phyloP scores from a whole-genome alignment of 2,888 invertebrate genomes.

The Leucozona laternaria region DNA sequence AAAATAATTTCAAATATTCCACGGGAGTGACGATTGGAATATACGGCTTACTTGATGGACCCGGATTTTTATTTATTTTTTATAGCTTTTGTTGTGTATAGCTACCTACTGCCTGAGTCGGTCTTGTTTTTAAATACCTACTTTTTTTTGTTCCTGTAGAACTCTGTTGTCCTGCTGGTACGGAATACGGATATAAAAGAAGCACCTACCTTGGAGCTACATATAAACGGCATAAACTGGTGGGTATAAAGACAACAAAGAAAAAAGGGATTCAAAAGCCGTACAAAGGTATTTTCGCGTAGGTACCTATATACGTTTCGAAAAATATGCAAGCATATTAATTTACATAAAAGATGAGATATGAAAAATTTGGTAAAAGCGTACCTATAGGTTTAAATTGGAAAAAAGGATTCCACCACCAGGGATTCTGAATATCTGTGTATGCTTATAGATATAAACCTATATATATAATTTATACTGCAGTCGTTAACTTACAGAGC shows the following conservation, averaged over 20 bases:
- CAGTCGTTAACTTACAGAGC: background rate
- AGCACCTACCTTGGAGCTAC: too few species aligned
- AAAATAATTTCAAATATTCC: conserved; percentile 52
- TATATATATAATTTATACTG: background rate
- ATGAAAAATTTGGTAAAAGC: background rate
- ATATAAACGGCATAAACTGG: background rate
- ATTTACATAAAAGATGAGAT: conserved; percentile 64
- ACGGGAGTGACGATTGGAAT: conserved; percentile 45
- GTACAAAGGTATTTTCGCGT: background rate
- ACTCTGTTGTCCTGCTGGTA: background rate
- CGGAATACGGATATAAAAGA: background rate
- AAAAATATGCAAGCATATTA: conserved; percentile 60
- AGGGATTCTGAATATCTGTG: background rate
- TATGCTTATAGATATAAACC: too few species aligned
- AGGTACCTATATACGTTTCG: background rate
- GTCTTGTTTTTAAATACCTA: background rate
- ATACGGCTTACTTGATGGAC: conserved; percentile 24
- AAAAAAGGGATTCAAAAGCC: background rate
- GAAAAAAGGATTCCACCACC: background rate
- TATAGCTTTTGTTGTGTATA: background rate
- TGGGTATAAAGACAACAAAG: background rate
- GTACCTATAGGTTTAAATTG: background rate
- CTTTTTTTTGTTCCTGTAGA: background rate
- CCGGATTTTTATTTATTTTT: background rate
- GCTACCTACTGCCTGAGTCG: background rate